phyloP scores from a whole-genome alignment of 2,888 invertebrate genomes.

The Scelioninae gen. 2 region DNA sequence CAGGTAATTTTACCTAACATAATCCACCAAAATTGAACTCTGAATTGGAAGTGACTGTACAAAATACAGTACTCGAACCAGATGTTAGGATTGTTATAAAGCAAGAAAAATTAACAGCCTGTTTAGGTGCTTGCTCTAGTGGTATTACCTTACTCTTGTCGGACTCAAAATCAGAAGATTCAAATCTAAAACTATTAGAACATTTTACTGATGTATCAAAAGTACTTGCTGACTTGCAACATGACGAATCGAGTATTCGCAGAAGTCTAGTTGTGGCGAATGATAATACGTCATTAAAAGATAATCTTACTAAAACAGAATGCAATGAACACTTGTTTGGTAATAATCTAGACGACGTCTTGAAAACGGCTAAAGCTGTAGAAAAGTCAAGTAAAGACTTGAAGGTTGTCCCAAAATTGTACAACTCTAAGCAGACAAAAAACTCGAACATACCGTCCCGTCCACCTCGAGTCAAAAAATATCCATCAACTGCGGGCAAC shows the following conservation, averaged over 20 bases:
- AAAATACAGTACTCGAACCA: slow-evolving; percentile 9
- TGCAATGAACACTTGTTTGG: slow-evolving; percentile 22
- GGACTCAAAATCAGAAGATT: not conserved
- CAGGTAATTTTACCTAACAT: slow-evolving; percentile 7
- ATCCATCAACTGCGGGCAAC: slow-evolving; percentile 20
- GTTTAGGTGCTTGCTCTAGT: slow-evolving; percentile 22
- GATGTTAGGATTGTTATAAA: slow-evolving; percentile 23
- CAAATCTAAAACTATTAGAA: slow-evolving; percentile 28
- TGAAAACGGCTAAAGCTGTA: slow-evolving; percentile 24
- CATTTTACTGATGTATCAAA: slow-evolving; percentile 14
- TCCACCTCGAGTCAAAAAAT: slow-evolving; percentile 26
- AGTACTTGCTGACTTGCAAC: slow-evolving; percentile 28
- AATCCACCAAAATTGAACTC: slow-evolving; percentile 22
- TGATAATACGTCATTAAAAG: slow-evolving; percentile 25
- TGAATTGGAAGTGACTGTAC: slow-evolving; percentile 4
- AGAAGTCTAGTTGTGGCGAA: slow-evolving; percentile 41
- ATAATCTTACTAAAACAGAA: slow-evolving; percentile 22
- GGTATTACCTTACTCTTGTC: slow-evolving; percentile 10
- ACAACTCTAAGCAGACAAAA: slow-evolving; percentile 7
- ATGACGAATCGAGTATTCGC: slow-evolving; percentile 29
- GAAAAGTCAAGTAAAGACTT: slow-evolving; percentile 26
- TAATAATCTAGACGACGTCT: slow-evolving; percentile 17
- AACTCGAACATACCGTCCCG: slow-evolving; percentile 38
- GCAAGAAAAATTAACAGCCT: slow-evolving; percentile 26
- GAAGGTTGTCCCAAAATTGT: not conserved